Conservation (phyloP, 2,888 invertebrate genomes). For the Diabrotica balteata region DNA sequence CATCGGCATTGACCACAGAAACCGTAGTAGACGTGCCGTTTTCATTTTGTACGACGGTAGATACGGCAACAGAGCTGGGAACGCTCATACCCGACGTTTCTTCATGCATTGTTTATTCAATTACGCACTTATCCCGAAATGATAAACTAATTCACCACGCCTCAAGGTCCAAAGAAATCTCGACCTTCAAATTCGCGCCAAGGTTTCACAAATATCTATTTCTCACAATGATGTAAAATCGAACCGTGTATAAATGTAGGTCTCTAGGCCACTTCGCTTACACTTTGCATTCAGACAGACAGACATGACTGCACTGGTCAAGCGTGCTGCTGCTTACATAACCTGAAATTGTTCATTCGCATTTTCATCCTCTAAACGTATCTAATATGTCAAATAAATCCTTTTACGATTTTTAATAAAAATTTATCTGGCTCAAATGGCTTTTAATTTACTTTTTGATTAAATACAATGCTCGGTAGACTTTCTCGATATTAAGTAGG, state of each 20-base stretch:
- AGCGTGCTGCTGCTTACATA: slow-evolving; percentile 71
- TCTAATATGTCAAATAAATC: slow-evolving; percentile 3
- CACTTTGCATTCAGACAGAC: slow-evolving; percentile 80
- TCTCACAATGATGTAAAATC: slow-evolving; percentile 64
- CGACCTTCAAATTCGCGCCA: slow-evolving; percentile 61
- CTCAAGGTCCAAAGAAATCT: slow-evolving; percentile 60
- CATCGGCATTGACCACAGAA: slow-evolving; percentile 54
- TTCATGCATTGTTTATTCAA: slow-evolving; percentile 70
- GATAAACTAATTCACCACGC: slow-evolving; percentile 60
- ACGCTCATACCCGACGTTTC: slow-evolving; percentile 74
- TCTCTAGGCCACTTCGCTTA: slow-evolving; percentile 89
- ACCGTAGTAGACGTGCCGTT: slow-evolving; percentile 54
- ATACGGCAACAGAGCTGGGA: slow-evolving; percentile 71
- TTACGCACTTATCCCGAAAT: slow-evolving; percentile 58
- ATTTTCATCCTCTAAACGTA: slow-evolving; percentile 7
- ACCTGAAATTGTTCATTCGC: slow-evolving; percentile 23
- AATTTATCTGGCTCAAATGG: slow-evolving; percentile 19
- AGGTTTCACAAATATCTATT: slow-evolving; percentile 61
- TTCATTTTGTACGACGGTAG: slow-evolving; percentile 63
- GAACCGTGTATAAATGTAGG: slow-evolving; percentile 81
- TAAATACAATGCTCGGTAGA: slow-evolving; percentile 40
- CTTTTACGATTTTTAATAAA: slow-evolving; percentile 20
- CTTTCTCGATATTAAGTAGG: slow-evolving; percentile 55
- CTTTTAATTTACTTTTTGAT: slow-evolving; percentile 5
- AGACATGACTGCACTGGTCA: slow-evolving; percentile 75